A percentile compares a stretch with the other conserved stretches of the same genome.
phyloP scores from a whole-genome alignment of 2,797 vertebrate species.

The Bovichtus variegatus region DNA sequence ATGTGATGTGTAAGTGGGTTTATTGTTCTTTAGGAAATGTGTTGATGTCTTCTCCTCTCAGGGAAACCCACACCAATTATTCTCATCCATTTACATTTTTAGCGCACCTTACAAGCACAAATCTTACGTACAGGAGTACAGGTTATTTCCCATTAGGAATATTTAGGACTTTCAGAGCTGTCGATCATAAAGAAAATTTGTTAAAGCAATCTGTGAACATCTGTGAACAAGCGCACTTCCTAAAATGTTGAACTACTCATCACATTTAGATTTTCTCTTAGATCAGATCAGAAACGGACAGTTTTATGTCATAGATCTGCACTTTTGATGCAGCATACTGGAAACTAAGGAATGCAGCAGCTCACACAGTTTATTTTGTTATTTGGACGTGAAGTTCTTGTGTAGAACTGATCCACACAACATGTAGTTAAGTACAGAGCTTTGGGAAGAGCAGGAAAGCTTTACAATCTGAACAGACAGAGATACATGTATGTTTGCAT shows the following conservation, averaged over 20 bases:
- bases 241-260: background rate
- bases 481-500: background rate
- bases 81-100: constrained; percentile 39
- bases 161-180: background rate
- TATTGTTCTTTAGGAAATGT: constrained; percentile 6
- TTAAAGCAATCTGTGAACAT: background rate
- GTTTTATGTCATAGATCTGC: background rate
- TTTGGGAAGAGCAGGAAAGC: background rate
- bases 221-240: background rate
- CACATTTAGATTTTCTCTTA: constrained; percentile 4
- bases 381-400: background rate
- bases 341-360: background rate
- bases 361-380: background rate
- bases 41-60: constrained; percentile 62
- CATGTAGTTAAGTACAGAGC: too few relatives aligned
- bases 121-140: background rate
- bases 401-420: background rate
- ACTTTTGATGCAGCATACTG: background rate
- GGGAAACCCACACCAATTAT: constrained; percentile 49
- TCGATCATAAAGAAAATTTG: background rate
- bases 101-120: constrained; percentile 56
- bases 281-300: background rate
- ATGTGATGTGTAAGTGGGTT: constrained; percentile 1
- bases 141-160: background rate
- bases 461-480: background rate